A percentile compares a stretch with the other conserved stretches of the same genome.
Conservation (phyloP, 2,888 invertebrate species). For the Serrognathus titanus region DNA sequence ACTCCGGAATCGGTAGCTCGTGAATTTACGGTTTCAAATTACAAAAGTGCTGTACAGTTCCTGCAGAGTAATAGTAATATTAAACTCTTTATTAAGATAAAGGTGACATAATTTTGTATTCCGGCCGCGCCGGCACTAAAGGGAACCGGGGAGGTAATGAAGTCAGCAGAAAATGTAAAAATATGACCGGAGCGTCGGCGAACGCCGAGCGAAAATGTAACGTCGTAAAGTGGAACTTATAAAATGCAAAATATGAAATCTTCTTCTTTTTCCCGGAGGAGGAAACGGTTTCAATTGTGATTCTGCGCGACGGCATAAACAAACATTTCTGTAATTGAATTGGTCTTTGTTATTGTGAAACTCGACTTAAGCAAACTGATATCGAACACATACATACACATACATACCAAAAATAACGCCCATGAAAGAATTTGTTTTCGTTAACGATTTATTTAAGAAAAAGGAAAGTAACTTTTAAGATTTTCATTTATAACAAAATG, state of each 20-base stretch:
- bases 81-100: background rate
- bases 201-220: background rate
- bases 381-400: no score
- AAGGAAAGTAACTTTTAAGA: no score
- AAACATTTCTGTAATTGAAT: no score
- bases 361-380: no score
- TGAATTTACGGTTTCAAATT: background rate
- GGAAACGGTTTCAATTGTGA: no score
- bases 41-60: background rate
- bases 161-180: constrained; percentile 2
- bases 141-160: constrained; percentile 2
- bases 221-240: background rate
- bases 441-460: no score
- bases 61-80: constrained; percentile 2
- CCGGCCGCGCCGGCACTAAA: background rate
- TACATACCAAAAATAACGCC: no score
- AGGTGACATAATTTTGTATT: constrained; percentile 3
- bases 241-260: background rate
- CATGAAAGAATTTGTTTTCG: no score
- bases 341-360: no score
- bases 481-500: no score
- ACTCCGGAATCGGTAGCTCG: no score
- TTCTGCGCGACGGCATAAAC: no score
- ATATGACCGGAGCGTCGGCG: background rate
- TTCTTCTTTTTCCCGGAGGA: background rate